Percentiles rank a stretch among this genome's conserved stretches.
phyloP scores from a whole-genome alignment of 2,888 invertebrate genomes.

The Brachycybe producta region DNA sequence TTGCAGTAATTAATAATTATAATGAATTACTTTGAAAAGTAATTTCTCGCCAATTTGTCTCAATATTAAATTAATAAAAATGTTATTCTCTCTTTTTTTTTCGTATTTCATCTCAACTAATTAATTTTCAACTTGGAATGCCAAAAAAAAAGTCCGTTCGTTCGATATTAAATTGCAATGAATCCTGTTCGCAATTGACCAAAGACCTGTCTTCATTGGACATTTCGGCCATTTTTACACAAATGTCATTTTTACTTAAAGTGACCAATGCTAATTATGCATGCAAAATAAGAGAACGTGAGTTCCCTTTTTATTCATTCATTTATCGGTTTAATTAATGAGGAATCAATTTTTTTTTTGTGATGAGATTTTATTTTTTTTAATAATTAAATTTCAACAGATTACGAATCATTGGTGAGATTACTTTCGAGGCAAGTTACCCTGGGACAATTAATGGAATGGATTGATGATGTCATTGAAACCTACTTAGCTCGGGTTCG shows the following conservation, averaged over 20 bases:
- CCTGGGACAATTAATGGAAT: conserved; percentile 36
- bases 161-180: not conserved
- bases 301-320: not conserved
- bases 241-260: not conserved
- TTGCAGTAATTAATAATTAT: no score
- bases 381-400: not conserved
- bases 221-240: not conserved
- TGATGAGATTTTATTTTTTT: not conserved
- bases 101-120: no score
- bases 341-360: not conserved
- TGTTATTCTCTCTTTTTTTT: conserved; percentile 1
- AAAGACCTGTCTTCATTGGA: conserved; percentile 2
- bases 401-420: conserved; percentile 29
- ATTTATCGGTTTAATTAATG: not conserved
- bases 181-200: not conserved
- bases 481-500: no score
- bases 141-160: conserved; percentile 5
- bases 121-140: no score
- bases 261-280: not conserved
- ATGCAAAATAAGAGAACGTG: not conserved
- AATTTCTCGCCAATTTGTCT: no score
- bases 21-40: no score
- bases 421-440: conserved; percentile 36
- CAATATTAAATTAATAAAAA: not conserved
- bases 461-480: conserved; percentile 37